Conservation (phyloP, 2,113 vertebrate species). For the Oriolus oriolus region DNA sequence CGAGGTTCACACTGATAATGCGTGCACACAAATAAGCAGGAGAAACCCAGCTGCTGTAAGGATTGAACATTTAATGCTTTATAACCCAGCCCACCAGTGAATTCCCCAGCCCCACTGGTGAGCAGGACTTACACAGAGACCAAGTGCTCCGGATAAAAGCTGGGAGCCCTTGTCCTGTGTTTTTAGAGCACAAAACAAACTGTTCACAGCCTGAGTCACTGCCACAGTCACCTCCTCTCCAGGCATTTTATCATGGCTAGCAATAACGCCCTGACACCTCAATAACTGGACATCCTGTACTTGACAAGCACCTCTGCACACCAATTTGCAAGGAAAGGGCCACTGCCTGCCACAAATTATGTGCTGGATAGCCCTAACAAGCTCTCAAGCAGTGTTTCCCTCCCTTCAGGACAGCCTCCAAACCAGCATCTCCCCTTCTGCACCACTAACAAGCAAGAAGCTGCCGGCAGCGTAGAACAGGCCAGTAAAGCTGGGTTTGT, state of each 20-base stretch:
- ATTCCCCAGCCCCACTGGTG: rapidly evolving
- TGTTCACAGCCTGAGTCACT: not conserved
- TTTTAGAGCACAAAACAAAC: not conserved
- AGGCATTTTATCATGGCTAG: not conserved
- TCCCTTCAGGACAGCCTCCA: not conserved
- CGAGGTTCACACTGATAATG: not conserved
- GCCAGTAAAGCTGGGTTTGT: not conserved
- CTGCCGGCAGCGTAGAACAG: not conserved
- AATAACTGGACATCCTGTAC: not conserved
- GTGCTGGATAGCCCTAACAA: not conserved
- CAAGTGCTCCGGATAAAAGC: rapidly evolving
- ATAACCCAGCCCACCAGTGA: not conserved
- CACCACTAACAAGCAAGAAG: not conserved
- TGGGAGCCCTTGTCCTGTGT: not conserved
- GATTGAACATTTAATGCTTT: not conserved
- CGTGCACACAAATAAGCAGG: not conserved
- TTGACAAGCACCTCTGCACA: not conserved
- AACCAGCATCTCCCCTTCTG: not conserved
- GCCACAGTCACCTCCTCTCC: not conserved
- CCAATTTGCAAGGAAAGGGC: not conserved
- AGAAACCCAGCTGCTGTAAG: not conserved
- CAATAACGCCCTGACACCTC: not conserved
- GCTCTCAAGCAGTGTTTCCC: not conserved
- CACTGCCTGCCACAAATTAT: not conserved
- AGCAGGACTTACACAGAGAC: not conserved